Conservation (phyloP, 2,113 vertebrate genomes). For the Onychostoma macrolepis region DNA sequence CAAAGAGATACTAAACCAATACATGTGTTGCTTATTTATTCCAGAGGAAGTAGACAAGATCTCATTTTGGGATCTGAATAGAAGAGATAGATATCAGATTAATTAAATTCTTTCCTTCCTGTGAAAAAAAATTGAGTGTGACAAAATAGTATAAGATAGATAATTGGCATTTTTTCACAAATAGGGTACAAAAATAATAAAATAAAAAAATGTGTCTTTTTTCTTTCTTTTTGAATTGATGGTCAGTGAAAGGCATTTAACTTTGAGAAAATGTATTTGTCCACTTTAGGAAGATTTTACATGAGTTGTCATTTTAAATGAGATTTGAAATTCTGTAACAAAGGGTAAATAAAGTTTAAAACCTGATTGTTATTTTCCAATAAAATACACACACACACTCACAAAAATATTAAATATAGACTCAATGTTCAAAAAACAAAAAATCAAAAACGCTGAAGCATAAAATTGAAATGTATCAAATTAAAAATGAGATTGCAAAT, state of each 20-base stretch:
- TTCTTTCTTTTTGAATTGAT: background rate
- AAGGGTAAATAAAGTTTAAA: background rate
- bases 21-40: constrained; percentile 52
- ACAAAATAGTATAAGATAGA: background rate
- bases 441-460: background rate
- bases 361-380: background rate
- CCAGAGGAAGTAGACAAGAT: background rate
- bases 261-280: background rate
- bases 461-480: background rate
- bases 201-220: no score
- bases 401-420: background rate
- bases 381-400: background rate
- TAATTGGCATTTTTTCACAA: background rate
- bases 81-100: background rate
- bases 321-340: background rate
- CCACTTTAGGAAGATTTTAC: background rate
- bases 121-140: background rate
- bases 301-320: background rate
- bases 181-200: background rate
- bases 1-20: constrained; percentile 44
- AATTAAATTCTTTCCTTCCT: background rate
- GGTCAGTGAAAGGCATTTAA: background rate
- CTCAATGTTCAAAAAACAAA: background rate
- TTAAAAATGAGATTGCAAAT: background rate
- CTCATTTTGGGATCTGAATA: background rate